phyloP scores from a whole-genome alignment of 2,888 invertebrate genomes.

The Timandra comae region DNA sequence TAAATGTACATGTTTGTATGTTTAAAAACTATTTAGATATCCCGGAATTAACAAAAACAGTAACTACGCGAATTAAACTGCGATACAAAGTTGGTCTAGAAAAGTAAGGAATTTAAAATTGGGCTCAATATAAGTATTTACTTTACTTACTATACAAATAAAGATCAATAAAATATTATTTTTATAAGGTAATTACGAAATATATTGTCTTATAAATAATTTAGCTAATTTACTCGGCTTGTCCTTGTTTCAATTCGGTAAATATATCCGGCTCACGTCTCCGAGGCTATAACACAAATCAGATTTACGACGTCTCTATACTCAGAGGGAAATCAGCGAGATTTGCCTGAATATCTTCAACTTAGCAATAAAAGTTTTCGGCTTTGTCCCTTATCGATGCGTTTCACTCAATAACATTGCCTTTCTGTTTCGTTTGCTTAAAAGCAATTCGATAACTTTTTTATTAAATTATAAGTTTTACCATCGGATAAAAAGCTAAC shows the following conservation, averaged over 20 bases:
- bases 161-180: no score
- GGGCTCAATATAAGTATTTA: no score
- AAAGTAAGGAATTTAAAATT: no score
- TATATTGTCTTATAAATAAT: neutral
- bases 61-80: no score
- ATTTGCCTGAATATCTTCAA: slow-evolving; percentile 12
- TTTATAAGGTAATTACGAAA: neutral
- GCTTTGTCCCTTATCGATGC: slow-evolving; percentile 16
- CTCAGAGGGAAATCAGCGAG: slow-evolving; percentile 13
- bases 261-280: slow-evolving; percentile 5
- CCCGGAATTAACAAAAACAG: no score
- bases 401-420: slow-evolving; percentile 20
- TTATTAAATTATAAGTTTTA: slow-evolving; percentile 10
- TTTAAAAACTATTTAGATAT: no score
- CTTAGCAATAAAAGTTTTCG: slow-evolving; percentile 17
- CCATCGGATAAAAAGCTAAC: no score
- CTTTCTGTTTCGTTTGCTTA: slow-evolving; percentile 22
- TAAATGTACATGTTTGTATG: no score
- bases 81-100: no score
- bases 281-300: slow-evolving; percentile 10
- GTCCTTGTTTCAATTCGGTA: neutral
- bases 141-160: no score
- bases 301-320: slow-evolving; percentile 13
- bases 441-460: slow-evolving; percentile 21
- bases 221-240: neutral